Evolutionary conservation across 1,140 invertebrate species (phyloP).

Genomic region (Eupeodes corollae): DNA sequence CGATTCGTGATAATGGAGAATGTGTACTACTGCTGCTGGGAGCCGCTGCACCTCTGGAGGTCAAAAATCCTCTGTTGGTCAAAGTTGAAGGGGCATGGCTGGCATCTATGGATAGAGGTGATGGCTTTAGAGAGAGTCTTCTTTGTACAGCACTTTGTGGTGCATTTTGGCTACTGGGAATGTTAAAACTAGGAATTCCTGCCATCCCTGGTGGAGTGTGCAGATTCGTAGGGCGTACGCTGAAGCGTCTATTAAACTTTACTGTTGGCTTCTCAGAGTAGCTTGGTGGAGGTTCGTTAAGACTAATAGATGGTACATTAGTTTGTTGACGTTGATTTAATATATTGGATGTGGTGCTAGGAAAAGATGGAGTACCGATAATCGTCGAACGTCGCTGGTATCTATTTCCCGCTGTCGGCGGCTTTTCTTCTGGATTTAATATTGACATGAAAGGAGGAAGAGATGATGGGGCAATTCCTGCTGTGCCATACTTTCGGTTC

Average conservation of each 20-base stretch:
- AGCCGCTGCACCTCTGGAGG: slow-evolving; percentile 10
- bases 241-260: slow-evolving; percentile 33
- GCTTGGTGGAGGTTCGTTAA: slow-evolving; percentile 27
- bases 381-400: slow-evolving; percentile 30
- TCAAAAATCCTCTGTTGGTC: neutral
- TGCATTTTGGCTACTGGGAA: slow-evolving; percentile 9
- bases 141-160: slow-evolving; percentile 29
- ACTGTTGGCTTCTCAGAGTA: slow-evolving; percentile 18
- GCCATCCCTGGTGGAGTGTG: slow-evolving; percentile 33
- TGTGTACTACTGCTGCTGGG: slow-evolving; percentile 30
- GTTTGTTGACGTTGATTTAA: slow-evolving; percentile 7
- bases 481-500: slow-evolving; percentile 45
- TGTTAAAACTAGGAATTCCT: slow-evolving; percentile 15
- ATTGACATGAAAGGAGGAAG: slow-evolving; percentile 27
- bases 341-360: slow-evolving; percentile 1
- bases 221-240: slow-evolving; percentile 30
- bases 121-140: slow-evolving; percentile 31
- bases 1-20: slow-evolving; percentile 31
- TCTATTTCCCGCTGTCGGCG: slow-evolving; percentile 23
- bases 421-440: slow-evolving; percentile 23
- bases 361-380: slow-evolving; percentile 17
- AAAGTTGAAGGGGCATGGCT: slow-evolving; percentile 12
- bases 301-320: slow-evolving; percentile 7
- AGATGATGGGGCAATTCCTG: slow-evolving; percentile 37
- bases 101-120: slow-evolving; percentile 26